Evolutionary conservation across 2,113 vertebrate species (phyloP), one percentile per base, ranked within the genome.

Genomic region (Gopherus evgoodei): DNA sequence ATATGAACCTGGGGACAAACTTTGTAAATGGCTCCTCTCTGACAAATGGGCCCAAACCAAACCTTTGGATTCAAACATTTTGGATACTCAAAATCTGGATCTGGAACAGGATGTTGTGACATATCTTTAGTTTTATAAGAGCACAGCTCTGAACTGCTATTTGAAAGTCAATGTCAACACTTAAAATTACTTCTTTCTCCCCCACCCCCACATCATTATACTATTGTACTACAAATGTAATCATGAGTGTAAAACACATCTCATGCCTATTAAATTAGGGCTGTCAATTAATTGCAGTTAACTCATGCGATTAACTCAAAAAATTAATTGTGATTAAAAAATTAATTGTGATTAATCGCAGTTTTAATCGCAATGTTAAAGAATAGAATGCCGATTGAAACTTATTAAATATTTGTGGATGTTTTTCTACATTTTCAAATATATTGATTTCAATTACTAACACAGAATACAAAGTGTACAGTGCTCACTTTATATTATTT

Each of bases 171-270:
- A 97, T 94, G 93, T 95, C 97, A 96, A 84, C 89, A 89, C 93
- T 95, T 96, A 97, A 94, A 96, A 94, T 88, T 96, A 92, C 94
- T 97, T 94, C 54, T 81, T 93, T 86, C 19, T 21, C 8, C 31
- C 29, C 89, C 95, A 25, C 90, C 83, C 50, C 13, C 50, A 5
- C 83, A 95, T 95, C 96, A 95, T 96, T 96, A 95, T 87, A 96
- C 93, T 95, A 95, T 95, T 96, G 95, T 95, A 95, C 93, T 96
- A 96, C 96, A 97, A 97, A 96, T 95, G 96, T 97, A 96, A 97
- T 90, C 96, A 79, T 94, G 96, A 96, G 65, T 92, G 88, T 97
- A 94, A 97, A 94, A 96, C 29, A 86, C 90, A 95, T 95, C 94
- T 84, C 95, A 90, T 92, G 94, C 91, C 89, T 96, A 87, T 69